phyloP scores from a whole-genome alignment of 2,113 vertebrate genomes.

The Scatophagus argus region DNA sequence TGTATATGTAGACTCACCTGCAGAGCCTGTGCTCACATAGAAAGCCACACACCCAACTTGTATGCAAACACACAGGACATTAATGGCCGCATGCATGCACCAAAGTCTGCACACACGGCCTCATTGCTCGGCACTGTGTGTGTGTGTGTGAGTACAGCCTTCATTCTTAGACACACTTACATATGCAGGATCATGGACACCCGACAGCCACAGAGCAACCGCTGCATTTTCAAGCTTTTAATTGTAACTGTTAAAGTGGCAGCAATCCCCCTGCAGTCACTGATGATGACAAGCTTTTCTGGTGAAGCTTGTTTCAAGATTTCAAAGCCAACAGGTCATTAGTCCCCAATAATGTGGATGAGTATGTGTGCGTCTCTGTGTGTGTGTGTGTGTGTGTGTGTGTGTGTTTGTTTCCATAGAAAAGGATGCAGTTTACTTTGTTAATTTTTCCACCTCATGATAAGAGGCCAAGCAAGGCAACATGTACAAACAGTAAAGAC shows the following conservation, averaged over 20 bases:
- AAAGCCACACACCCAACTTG: background rate
- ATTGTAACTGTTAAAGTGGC: background rate
- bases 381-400: conserved; percentile 5
- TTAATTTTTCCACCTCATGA: no score
- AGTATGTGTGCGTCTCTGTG: background rate
- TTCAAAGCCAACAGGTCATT: background rate
- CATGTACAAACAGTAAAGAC: conserved; percentile 9
- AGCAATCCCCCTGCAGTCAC: background rate
- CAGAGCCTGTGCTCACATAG: conserved; percentile 3
- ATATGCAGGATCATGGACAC: background rate
- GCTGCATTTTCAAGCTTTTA: conserved; percentile 10
- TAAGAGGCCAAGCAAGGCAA: background rate
- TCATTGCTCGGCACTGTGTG: background rate
- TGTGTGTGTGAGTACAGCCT: conserved; percentile 1
- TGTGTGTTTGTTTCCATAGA: background rate
- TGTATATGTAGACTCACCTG: background rate
- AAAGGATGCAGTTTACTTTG: background rate
- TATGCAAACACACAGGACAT: background rate
- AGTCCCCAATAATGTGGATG: background rate
- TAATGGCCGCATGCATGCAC: background rate
- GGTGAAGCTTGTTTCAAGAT: background rate
- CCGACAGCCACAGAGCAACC: background rate
- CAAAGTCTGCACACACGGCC: conserved; percentile 5
- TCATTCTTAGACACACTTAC: background rate
- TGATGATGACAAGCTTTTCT: background rate